A percentile compares a stretch with the other conserved stretches of the same genome.
Conservation (phyloP, 2,797 vertebrate species). For the Austrolebias charrua region DNA sequence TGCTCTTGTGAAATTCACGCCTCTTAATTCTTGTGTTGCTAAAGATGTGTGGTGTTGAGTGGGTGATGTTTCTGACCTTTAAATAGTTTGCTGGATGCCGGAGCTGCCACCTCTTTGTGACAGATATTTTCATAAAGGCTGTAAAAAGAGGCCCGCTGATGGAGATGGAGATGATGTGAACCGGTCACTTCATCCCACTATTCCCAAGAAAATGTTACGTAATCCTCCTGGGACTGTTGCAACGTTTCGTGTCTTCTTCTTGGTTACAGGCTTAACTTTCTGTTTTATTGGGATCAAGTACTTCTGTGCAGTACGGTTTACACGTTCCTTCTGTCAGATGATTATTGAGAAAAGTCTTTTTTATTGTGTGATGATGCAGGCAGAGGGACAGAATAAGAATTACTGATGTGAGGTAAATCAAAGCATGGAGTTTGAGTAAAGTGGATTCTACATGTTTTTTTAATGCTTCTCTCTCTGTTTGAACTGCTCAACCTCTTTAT, state of each 20-base stretch:
- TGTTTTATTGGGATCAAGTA: background rate
- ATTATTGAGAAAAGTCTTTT: constrained; percentile 7
- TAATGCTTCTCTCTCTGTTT: background rate
- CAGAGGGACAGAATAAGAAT: constrained; percentile 16
- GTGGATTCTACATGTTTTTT: background rate
- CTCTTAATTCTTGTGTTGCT: constrained; percentile 18
- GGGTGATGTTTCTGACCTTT: constrained; percentile 46
- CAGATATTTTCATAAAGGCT: constrained; percentile 42
- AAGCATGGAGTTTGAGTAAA: background rate
- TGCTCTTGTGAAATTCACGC: constrained; percentile 19
- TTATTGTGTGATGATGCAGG: constrained; percentile 20
- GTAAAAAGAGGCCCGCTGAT: constrained; percentile 37
- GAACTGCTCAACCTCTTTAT: no score
- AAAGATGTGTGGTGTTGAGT: constrained; percentile 26
- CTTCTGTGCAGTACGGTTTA: no score
- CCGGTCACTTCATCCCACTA: constrained; percentile 51
- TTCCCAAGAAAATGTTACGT: constrained; percentile 55
- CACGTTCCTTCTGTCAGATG: background rate
- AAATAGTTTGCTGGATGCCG: constrained; percentile 31
- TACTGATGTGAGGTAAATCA: background rate
- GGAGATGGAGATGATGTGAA: constrained; percentile 46
- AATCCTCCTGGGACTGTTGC: constrained; percentile 45
- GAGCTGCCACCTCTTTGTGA: constrained; percentile 26
- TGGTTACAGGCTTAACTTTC: constrained; percentile 2
- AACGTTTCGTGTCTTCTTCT: constrained; percentile 8